These are phyloP conservation scores for Catamblyrhynchus diadema DNA, from an alignment of 2,797 vertebrate species.

Conservation along the genomic window DNA sequence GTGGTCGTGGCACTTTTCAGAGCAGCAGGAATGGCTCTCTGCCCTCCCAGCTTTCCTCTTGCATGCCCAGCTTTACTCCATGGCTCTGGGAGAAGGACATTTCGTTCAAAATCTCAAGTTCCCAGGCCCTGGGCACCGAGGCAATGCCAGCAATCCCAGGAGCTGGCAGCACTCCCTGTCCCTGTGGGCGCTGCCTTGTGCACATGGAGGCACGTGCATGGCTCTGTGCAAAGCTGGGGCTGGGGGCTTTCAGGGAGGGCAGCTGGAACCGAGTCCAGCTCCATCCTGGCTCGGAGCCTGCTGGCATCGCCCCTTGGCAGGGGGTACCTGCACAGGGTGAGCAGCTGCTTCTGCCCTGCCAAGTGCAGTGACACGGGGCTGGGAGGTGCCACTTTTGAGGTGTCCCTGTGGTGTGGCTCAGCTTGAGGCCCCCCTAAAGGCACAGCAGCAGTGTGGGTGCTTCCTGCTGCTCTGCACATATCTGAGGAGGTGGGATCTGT, in stretches of 20 bases:
- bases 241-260: not conserved
- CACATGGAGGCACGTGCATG: fast-evolving
- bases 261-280: not conserved
- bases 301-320: not conserved
- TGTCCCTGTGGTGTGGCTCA: not conserved
- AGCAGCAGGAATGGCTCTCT: not conserved
- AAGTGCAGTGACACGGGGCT: not conserved
- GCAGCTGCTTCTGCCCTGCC: not conserved
- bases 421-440: not conserved
- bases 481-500: not conserved
- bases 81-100: not conserved
- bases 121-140: not conserved
- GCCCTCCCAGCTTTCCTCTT: not conserved
- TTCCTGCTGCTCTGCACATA: not conserved
- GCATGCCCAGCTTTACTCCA: not conserved
- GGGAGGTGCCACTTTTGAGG: not conserved
- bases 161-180: not conserved
- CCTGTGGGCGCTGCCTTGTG: not conserved
- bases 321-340: not conserved
- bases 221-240: not conserved
- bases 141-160: not conserved
- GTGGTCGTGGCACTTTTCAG: fast-evolving
- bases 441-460: not conserved
- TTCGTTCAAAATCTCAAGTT: not conserved
- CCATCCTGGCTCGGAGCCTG: not conserved